Evolutionary conservation across 2,797 vertebrate species (phyloP), one percentile per base, ranked within the genome.

Genomic region (Sebastes diaconus): DNA sequence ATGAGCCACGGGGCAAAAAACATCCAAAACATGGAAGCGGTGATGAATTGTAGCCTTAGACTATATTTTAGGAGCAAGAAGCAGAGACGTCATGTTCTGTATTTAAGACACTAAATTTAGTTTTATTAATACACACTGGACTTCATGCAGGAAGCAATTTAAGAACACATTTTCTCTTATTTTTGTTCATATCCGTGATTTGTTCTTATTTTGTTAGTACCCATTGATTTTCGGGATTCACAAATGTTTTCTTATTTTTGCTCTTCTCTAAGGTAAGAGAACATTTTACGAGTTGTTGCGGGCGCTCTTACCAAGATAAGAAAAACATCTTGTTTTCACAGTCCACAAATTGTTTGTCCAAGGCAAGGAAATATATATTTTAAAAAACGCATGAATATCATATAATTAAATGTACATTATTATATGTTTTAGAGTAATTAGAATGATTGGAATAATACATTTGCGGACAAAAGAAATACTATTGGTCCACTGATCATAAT

Each of bases 41-140:
- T 67, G 73, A 73, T 69, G 67, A 80, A 72, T 82, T 66, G 8
- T 66, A 4, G 24, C 25, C 58, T 8, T 5, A 32, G 22, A 30
- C 29, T 64, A 20, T 18, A 54, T 75, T 84, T 75, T 16, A 79
- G 9, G 16, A 70, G 63, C 14, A 39, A 20, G 20, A 66, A 67
- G 54, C 65, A 61, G 12, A 57, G 8, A 52, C 1, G 1, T 30
- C 2, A 29, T 57, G 4, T 58, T 60, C 59, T 36, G 4, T 34
- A 10, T 74, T 77, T 22, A 5, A 36, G 9, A 34, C 54, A 59
- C 54, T 39, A 20, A 58, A 58, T 58, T 22, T 14, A 32, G 66
- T 46, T 50, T 22, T 9, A 16, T 68, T 30, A 20, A 67, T 32
- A 32, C 18, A 20, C 59, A 20, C 58, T 60, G 55, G 46, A 52